phyloP scores from a whole-genome alignment of 2,797 vertebrate species.

The Rachycentron canadum region DNA sequence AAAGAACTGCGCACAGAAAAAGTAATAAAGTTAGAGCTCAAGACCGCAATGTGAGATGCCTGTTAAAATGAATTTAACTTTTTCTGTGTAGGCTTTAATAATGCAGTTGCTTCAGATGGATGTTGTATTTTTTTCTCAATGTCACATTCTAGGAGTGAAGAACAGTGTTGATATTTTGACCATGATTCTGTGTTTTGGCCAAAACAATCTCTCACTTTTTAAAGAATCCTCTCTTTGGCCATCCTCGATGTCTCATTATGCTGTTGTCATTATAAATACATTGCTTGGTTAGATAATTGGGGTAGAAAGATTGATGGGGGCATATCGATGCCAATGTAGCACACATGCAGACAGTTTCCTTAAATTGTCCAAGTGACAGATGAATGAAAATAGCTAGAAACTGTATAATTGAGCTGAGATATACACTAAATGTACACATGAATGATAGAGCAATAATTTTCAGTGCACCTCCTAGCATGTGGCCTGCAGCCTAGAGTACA shows the following conservation, averaged over 20 bases:
- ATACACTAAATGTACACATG: neutral
- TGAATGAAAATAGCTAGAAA: neutral
- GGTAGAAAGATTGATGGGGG: neutral
- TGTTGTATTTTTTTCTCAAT: conserved; percentile 33
- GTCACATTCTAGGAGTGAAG: conserved; percentile 46
- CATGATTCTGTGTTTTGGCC: conserved; percentile 53
- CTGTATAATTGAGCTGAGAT: neutral
- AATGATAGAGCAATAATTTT: neutral
- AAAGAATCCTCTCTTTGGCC: conserved; percentile 21
- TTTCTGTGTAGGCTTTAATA: neutral
- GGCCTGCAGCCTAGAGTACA: neutral
- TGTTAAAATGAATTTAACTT: conserved; percentile 7
- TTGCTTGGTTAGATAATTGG: neutral
- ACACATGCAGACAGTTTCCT: neutral
- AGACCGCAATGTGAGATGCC: conserved; percentile 6
- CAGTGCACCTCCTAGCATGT: neutral
- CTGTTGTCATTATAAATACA: conserved; percentile 50
- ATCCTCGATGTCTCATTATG: conserved; percentile 25
- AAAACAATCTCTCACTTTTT: conserved; percentile 39
- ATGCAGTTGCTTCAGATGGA: neutral
- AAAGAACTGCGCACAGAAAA: neutral
- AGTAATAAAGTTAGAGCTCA: neutral
- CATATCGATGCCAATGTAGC: neutral
- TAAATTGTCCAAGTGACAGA: conserved; percentile 3
- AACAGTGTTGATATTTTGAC: conserved; percentile 62